phyloP scores from a whole-genome alignment of 2,888 invertebrate species.

The Eristalis pertinax region DNA sequence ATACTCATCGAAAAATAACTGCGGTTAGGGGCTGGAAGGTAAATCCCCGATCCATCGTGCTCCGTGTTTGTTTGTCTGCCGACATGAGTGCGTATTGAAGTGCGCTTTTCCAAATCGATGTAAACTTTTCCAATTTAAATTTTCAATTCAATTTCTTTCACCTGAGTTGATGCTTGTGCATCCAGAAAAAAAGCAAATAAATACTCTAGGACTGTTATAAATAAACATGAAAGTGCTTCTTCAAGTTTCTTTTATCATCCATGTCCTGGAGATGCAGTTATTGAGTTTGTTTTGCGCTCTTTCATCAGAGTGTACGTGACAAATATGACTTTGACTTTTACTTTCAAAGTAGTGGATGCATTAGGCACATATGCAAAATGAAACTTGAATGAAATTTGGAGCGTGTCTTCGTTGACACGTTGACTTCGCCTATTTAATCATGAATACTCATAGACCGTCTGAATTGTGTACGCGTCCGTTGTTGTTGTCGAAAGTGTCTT shows the following conservation, averaged over 20 bases:
- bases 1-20: slow-evolving; percentile 43
- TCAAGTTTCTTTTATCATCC: slow-evolving; percentile 7
- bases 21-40: not conserved
- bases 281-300: not conserved
- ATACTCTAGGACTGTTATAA: slow-evolving; percentile 8
- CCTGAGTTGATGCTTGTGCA: slow-evolving; percentile 45
- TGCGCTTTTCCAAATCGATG: slow-evolving; percentile 51
- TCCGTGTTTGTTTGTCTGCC: not conserved
- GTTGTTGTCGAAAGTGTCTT: too few species aligned
- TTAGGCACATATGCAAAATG: too few species aligned
- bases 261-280: not conserved
- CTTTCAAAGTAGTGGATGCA: not conserved
- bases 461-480: too few species aligned
- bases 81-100: slow-evolving; percentile 31
- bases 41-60: not conserved
- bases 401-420: too few species aligned
- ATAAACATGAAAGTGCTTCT: slow-evolving; percentile 37
- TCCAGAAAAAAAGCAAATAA: slow-evolving; percentile 9
- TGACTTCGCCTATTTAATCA: too few species aligned
- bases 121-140: slow-evolving; percentile 72
- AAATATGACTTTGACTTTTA: not conserved
- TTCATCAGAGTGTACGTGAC: not conserved
- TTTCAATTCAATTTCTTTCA: slow-evolving; percentile 70
- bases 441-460: too few species aligned
- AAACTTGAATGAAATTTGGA: too few species aligned